A percentile compares a stretch with the other conserved stretches of the same genome.
These are phyloP conservation scores for Ifrita kowaldi DNA, from an alignment of 2,113 vertebrate genomes.

Conservation along the genomic window DNA sequence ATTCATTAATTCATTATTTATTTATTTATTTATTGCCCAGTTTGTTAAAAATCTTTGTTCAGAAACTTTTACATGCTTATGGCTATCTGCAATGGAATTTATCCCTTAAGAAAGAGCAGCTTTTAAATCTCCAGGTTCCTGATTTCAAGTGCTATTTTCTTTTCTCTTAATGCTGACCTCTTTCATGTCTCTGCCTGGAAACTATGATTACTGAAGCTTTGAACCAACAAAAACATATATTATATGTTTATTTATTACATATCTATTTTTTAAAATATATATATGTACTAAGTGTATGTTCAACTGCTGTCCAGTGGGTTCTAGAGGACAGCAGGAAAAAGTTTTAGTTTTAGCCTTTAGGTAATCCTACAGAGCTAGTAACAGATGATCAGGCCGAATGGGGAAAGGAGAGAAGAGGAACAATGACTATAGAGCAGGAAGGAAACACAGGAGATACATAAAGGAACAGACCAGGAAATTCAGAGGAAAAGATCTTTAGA, in stretches of 20 bases:
- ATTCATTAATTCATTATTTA: neutral
- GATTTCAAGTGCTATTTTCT: neutral
- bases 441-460: neutral
- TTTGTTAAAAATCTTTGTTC: neutral
- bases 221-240: neutral
- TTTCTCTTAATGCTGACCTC: neutral
- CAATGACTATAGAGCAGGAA: neutral
- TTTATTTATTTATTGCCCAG: neutral
- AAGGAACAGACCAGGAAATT: neutral
- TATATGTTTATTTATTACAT: neutral
- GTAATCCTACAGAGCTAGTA: neutral
- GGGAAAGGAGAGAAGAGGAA: neutral
- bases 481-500: neutral
- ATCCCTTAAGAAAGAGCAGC: neutral
- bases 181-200: neutral
- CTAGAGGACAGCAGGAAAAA: neutral
- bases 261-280: no score
- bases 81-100: neutral
- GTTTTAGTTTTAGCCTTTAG: neutral
- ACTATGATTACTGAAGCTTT: neutral
- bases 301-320: neutral
- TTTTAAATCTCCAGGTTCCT: neutral
- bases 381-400: neutral
- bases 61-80: neutral
- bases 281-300: neutral